Evolutionary conservation across 1,140 invertebrate genomes (phyloP).

Genomic region (Lasioglossum baleicum): DNA sequence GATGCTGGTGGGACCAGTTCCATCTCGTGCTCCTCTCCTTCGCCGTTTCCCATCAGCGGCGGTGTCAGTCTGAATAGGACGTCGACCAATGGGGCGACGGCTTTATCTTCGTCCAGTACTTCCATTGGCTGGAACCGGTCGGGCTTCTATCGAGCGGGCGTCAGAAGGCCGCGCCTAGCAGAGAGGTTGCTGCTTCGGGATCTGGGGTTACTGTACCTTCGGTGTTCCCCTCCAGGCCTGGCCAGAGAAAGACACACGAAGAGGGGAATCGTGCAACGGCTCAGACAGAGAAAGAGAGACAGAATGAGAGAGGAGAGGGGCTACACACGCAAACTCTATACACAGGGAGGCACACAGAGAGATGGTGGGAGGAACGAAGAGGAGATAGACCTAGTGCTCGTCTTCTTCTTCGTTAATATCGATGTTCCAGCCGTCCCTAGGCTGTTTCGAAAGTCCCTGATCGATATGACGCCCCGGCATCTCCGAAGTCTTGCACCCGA

Average conservation of each 20-base stretch:
- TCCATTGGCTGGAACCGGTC: constrained; percentile 54
- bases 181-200: constrained; percentile 41
- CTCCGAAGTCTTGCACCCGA: constrained; percentile 20
- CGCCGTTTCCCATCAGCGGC: constrained; percentile 42
- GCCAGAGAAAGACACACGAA: constrained; percentile 7
- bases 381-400: constrained; percentile 46
- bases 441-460: constrained; percentile 51
- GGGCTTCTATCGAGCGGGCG: constrained; percentile 76
- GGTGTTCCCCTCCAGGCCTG: constrained; percentile 33
- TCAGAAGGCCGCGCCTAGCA: constrained; percentile 76
- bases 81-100: constrained; percentile 73
- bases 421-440: constrained; percentile 47
- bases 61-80: constrained; percentile 65
- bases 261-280: too few relatives aligned
- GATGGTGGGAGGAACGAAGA: constrained; percentile 6
- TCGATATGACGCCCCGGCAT: constrained; percentile 57
- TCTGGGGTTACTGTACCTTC: constrained; percentile 56
- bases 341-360: too few relatives aligned
- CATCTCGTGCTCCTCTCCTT: constrained; percentile 58
- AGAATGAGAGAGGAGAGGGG: neutral
- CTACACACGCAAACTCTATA: too few relatives aligned
- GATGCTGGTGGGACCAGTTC: constrained; percentile 64
- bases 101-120: constrained; percentile 65
- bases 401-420: constrained; percentile 55
- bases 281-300: neutral